Conservation (phyloP, 2,888 invertebrate genomes). For the Tenthredo notha region DNA sequence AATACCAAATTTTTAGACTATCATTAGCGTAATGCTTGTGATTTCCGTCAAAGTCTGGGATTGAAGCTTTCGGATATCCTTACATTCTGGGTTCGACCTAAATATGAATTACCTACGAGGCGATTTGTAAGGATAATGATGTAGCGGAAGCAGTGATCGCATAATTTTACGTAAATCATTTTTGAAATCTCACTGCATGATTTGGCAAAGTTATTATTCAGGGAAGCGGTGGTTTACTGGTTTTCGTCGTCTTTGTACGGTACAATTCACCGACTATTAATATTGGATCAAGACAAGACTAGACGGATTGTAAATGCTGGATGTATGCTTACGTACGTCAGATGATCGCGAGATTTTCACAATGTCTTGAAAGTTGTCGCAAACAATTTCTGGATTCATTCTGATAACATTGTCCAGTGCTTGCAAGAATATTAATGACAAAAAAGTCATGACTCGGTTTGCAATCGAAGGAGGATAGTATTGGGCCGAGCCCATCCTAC, state of each 20-base stretch:
- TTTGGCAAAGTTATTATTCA: conserved; percentile 1
- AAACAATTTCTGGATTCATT: not conserved
- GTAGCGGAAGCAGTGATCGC: not conserved
- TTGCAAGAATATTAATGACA: not conserved
- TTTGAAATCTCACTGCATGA: not conserved
- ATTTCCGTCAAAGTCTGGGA: not conserved
- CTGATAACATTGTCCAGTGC: conserved; percentile 1
- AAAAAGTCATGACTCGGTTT: not conserved
- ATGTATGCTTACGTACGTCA: not conserved
- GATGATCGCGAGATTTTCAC: not conserved
- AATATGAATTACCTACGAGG: not conserved
- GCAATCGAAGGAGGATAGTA: conserved; percentile 16
- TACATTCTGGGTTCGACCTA: not conserved
- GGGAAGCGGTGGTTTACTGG: conserved; percentile 20
- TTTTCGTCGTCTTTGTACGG: not conserved
- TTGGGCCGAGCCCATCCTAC: conserved; percentile 58
- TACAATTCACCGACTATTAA: not conserved
- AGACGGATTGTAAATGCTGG: not conserved
- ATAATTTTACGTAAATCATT: conserved; percentile 12
- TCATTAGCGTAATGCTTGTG: not conserved
- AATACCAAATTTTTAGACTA: not conserved
- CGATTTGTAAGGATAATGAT: not conserved
- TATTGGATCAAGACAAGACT: conserved; percentile 12
- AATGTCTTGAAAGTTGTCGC: not conserved
- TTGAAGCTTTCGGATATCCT: not conserved